Conservation (phyloP, 1,140 invertebrate genomes). For the Cydia pomonella region DNA sequence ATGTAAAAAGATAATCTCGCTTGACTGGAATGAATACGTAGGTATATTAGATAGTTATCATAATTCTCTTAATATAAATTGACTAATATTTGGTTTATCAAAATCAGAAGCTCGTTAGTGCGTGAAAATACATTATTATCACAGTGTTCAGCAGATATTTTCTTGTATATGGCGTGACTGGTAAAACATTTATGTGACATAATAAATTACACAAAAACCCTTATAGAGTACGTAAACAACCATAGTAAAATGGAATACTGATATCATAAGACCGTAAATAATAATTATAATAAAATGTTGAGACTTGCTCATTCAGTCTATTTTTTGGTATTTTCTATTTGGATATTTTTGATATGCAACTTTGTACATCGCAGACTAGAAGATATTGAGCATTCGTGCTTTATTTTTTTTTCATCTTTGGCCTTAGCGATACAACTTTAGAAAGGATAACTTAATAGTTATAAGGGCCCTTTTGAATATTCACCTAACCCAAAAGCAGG, state of each 20-base stretch:
- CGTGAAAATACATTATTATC: conserved; percentile 32
- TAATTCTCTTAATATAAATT: conserved; percentile 34
- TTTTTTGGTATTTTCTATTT: conserved; percentile 27
- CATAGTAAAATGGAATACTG: conserved; percentile 27
- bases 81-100: conserved; percentile 37
- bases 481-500: neutral
- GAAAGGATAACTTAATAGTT: neutral
- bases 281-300: conserved; percentile 14
- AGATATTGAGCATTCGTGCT: conserved; percentile 19
- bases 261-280: conserved; percentile 31
- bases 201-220: conserved; percentile 18
- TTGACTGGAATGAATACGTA: conserved; percentile 26
- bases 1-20: neutral
- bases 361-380: conserved; percentile 33
- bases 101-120: conserved; percentile 32
- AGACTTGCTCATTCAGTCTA: conserved; percentile 25
- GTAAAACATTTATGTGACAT: conserved; percentile 27
- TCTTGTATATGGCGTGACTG: conserved; percentile 30
- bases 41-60: conserved; percentile 26
- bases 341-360: conserved; percentile 27
- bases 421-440: neutral
- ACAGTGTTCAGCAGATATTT: conserved; percentile 31
- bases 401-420: neutral
- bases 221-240: conserved; percentile 14
- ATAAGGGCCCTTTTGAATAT: neutral